Conservation (phyloP, 2,797 vertebrate genomes). For the Trichosurus vulpecula region DNA sequence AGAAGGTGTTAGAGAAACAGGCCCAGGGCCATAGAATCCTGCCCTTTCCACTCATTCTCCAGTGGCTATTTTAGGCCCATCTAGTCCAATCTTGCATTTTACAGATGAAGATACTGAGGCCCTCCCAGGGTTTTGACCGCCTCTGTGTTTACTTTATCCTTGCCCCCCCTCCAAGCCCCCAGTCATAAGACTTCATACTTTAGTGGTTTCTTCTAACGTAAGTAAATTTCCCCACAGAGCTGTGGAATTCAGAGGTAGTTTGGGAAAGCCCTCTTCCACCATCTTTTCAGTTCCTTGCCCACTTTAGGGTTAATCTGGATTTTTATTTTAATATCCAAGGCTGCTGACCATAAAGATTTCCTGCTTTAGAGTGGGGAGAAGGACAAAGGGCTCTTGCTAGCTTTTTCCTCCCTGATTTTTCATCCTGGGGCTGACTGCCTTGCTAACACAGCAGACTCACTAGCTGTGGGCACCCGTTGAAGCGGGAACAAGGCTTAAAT, state of each 20-base stretch:
- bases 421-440: not conserved
- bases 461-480: not conserved
- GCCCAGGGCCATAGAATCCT: not conserved
- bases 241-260: not conserved
- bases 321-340: not conserved
- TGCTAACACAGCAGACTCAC: not conserved
- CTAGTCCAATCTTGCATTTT: constrained; percentile 55
- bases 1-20: constrained; percentile 8
- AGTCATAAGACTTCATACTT: not conserved
- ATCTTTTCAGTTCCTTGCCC: not conserved
- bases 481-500: not conserved
- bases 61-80: not conserved
- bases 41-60: not conserved
- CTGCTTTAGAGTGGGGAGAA: not conserved
- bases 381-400: not conserved
- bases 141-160: constrained; percentile 12
- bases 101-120: constrained; percentile 42
- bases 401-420: not conserved
- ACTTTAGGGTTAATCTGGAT: not conserved
- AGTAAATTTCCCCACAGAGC: not conserved
- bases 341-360: not conserved
- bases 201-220: constrained; percentile 18
- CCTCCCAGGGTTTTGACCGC: not conserved
- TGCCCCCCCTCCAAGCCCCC: too few relatives aligned
- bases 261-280: not conserved